phyloP scores from a whole-genome alignment of 1,140 invertebrate species.

The Sipha flava region DNA sequence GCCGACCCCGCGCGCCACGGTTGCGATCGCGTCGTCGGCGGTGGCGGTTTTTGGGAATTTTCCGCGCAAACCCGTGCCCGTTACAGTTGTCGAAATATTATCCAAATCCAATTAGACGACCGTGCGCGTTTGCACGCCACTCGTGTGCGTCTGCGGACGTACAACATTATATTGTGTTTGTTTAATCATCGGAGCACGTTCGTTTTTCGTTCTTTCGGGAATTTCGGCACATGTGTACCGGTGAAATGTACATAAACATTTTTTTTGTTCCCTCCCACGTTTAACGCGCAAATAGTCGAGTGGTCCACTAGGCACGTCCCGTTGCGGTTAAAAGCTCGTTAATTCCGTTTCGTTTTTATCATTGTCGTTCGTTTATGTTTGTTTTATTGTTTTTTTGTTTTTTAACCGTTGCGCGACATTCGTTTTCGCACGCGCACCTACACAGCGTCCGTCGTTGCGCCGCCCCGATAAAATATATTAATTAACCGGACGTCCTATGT shows the following conservation, averaged over 20 bases:
- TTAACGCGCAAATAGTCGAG: too few relatives aligned
- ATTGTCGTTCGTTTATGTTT: too few relatives aligned
- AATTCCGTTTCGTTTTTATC: neutral
- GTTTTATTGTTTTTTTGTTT: neutral
- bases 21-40: neutral
- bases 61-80: neutral
- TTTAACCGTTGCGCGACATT: neutral
- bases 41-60: neutral
- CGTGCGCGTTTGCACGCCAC: too few relatives aligned
- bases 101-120: neutral
- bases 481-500: neutral
- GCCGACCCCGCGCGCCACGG: too few relatives aligned
- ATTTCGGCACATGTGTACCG: neutral
- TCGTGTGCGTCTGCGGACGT: too few relatives aligned
- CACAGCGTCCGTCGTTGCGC: too few relatives aligned
- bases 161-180: neutral
- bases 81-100: neutral
- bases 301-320: neutral
- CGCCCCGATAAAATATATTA: too few relatives aligned
- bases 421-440: too few relatives aligned
- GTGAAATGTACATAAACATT: neutral
- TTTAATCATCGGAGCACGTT: neutral
- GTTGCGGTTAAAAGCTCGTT: neutral
- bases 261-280: too few relatives aligned
- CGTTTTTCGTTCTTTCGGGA: constrained; percentile 28